Base-by-base conservation (phyloP, 35 echinoderm and acorn worm species). In the Apostichopus japonicus region DNA sequence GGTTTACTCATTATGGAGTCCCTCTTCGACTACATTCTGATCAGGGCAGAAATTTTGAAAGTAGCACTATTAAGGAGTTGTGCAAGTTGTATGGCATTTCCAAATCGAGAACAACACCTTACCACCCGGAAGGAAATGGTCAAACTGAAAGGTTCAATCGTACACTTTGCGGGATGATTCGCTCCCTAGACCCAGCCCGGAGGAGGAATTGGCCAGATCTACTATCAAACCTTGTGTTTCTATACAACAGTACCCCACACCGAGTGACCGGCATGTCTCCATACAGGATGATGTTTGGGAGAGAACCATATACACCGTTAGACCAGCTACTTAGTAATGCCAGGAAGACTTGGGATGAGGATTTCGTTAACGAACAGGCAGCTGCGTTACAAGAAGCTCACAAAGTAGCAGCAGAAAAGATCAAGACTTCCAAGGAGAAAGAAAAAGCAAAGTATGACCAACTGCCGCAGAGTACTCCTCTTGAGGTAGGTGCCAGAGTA, bases 41-140 rank as follows among this genome's bases (percentile, higher is more conserved):
- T 53, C 94, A 92, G 65, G 94, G 90, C 10, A 22, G 94, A 53
- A 92, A 83, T 79, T 95, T 93, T 86, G 88, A 94, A 84, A 84
- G 90, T 86, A 55, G 2, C 53, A 56, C 93, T 1, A 87, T 95
- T 51, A 63, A 56, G 58, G 91, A 94, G 77, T 55, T 91, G 58
- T 94, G 89, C 57, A 92, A 91, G 75, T 55, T 94, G 6, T 94
- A 92, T 56, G 90, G 82, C 0, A 91, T 92, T 19, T 17, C 70
- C 5, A 94, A 94, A 55, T 53, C 93, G 3, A 88, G 87, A 44
- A 44, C 33, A 44, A 44, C 33, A 3, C 33, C 33, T 44, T 44
- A 44, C 33, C 33, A 44, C 3, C 33, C 33, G 0, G 33, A 44
- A 44, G 33, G 33, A 44, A 44, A 44, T 44, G 33, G 33, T 44